Base-by-base conservation (phyloP, 2,113 vertebrate species). In the Grantiella picta region DNA sequence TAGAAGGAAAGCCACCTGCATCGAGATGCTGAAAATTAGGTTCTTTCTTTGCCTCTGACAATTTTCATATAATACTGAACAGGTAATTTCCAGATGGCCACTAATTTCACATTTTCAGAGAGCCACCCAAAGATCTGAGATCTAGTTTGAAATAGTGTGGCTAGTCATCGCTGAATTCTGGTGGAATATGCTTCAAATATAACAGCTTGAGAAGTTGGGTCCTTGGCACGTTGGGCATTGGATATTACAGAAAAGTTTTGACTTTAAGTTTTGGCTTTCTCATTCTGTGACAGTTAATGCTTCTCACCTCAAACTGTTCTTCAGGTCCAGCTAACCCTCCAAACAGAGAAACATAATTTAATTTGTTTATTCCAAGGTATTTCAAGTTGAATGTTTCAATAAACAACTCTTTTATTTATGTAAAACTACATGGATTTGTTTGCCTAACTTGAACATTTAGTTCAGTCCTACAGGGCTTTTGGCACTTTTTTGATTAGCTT, bases 1-100 rank as follows among this genome's bases (percentile, higher is more conserved):
- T 87, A 65, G 66, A 82, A 93, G 87, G 87, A 87, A 87, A 92
- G 50, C 47, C 60, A 94, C 87, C 79, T 91, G 89, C 54, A 71
- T 68, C 86, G 79, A 86, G 82, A 83, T 78, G 80, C 42, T 64
- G 64, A 88, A 84, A 80, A 93, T 82, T 36, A 82, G 28, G 56
- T 77, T 79, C 81, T 53, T 79, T 49, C 83, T 82, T 82, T 79
- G 70, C 36, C 17, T 80, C 29, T 80, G 63, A 79, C 38, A 73
- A 35, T 40, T 86, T 70, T 70, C 5, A 5, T 50, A 12, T 25
- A 24, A 63, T 61, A 61, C 23, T 44, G 63, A 89, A 73, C 31
- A 91, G 52, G 60, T 63, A 22, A 76, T 86, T 93, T 88, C 66
- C 75, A 90, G 59, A 28, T 20, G 13, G 64, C 56, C 71, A 81